These are phyloP conservation scores for Magallana ariakensis DNA, from an alignment of 1,140 invertebrate genomes.

Conservation along the genomic window DNA sequence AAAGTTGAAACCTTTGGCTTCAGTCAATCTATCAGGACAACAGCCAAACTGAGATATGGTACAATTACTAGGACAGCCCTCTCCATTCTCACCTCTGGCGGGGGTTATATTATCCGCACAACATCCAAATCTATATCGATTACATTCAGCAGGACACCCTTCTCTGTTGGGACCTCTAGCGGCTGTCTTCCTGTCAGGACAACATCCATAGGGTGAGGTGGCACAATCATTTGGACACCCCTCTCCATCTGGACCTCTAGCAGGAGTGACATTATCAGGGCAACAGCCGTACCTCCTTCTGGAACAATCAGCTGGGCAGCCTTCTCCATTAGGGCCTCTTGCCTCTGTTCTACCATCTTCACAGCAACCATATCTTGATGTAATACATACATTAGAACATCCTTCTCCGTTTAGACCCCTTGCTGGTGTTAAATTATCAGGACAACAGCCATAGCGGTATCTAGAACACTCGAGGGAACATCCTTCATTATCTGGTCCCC, in stretches of 20 bases:
- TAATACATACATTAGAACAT: conserved; percentile 65
- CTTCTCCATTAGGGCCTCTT: conserved; percentile 43
- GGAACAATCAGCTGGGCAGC: conserved; percentile 42
- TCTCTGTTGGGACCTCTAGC: conserved; percentile 67
- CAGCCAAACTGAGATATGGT: conserved; percentile 16
- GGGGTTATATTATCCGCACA: conserved; percentile 45
- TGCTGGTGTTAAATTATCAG: conserved; percentile 63
- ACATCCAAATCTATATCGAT: conserved; percentile 56
- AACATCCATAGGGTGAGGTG: conserved; percentile 19
- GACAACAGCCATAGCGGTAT: conserved; percentile 45
- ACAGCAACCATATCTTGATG: conserved; percentile 55
- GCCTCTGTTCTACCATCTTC: conserved; percentile 51
- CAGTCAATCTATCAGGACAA: conserved; percentile 58
- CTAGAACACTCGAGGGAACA: conserved; percentile 49
- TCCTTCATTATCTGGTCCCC: conserved; percentile 63
- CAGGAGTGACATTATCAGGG: conserved; percentile 47
- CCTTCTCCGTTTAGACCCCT: conserved; percentile 65
- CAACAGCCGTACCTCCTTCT: conserved; percentile 57
- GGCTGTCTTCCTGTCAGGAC: conserved; percentile 61
- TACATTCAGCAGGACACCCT: conserved; percentile 48
- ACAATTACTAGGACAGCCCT: conserved; percentile 40
- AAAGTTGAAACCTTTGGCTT: conserved; percentile 66
- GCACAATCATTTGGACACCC: conserved; percentile 31
- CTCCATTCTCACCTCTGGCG: conserved; percentile 20
- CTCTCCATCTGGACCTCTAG: conserved; percentile 19